These are phyloP conservation scores for Cydia fagiglandana DNA, from an alignment of 1,140 invertebrate species.

Conservation along the genomic window DNA sequence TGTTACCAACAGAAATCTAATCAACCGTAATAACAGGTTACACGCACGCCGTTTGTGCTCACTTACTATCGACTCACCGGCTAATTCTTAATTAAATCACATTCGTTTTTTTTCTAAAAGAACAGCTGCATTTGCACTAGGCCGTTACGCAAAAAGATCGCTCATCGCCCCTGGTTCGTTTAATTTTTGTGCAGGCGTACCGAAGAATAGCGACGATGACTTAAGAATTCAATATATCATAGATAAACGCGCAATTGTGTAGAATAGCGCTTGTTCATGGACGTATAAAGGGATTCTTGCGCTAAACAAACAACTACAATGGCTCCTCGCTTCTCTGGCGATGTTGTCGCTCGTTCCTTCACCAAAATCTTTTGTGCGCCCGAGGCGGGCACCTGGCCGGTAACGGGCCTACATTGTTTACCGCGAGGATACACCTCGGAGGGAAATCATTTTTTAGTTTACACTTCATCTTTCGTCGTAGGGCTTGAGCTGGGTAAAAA, in stretches of 20 bases:
- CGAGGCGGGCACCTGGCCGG: constrained; percentile 68
- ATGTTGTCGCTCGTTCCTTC: constrained; percentile 61
- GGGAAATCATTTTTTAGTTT: constrained; percentile 72
- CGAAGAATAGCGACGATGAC: constrained; percentile 50
- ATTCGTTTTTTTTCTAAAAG: constrained; percentile 63
- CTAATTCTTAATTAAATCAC: constrained; percentile 78
- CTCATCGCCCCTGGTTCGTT: constrained; percentile 37
- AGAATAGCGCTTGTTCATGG: constrained; percentile 45
- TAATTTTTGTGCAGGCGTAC: constrained; percentile 43
- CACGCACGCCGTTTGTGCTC: constrained; percentile 70
- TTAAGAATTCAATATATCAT: constrained; percentile 67
- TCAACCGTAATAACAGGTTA: constrained; percentile 79
- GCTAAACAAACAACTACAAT: constrained; percentile 69
- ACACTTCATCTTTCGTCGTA: constrained; percentile 74
- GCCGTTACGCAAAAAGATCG: constrained; percentile 42
- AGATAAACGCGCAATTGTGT: constrained; percentile 58
- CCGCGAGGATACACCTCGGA: constrained; percentile 66
- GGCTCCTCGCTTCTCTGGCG: constrained; percentile 44
- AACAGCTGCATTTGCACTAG: constrained; percentile 54
- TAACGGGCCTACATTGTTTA: constrained; percentile 70
- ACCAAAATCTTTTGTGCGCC: constrained; percentile 73
- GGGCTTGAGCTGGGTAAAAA: constrained; percentile 67
- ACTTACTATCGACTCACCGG: constrained; percentile 65
- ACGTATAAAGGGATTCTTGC: constrained; percentile 62
- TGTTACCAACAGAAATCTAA: constrained; percentile 78